A percentile compares a stretch with the other conserved stretches of the same genome.
phyloP scores from a whole-genome alignment of 2,888 invertebrate genomes.

The Luffia ferchaultella region DNA sequence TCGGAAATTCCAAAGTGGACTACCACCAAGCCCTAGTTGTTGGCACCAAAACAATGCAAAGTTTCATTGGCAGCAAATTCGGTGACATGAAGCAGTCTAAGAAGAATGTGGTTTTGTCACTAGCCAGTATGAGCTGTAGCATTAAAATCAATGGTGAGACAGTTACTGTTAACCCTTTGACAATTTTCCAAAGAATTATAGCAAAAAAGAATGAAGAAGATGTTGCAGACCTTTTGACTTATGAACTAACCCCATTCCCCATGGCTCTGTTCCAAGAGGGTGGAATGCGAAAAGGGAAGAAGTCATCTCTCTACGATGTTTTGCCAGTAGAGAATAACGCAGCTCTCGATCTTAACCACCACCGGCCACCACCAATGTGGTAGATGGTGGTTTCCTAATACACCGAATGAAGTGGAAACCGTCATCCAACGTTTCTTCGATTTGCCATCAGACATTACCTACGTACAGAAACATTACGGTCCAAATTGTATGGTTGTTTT shows the following conservation, averaged over 20 bases:
- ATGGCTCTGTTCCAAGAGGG: conserved; percentile 6
- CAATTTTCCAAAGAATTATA: conserved; percentile 15
- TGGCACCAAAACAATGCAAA: conserved; percentile 16
- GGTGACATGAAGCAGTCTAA: conserved; percentile 5
- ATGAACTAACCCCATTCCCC: conserved; percentile 15
- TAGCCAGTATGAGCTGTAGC: conserved; percentile 10
- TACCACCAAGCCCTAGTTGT: conserved; percentile 22
- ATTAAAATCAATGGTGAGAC: conserved; percentile 13
- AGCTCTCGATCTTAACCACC: conserved; percentile 8
- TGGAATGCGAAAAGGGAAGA: conserved; percentile 12
- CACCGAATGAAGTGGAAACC: conserved; percentile 5
- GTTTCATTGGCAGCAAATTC: neutral
- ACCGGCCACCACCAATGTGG: too few species aligned
- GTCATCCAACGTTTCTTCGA: conserved; percentile 6
- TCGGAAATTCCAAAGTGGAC: conserved; percentile 20
- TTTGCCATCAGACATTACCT: conserved; percentile 5
- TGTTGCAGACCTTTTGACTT: conserved; percentile 13
- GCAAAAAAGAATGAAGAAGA: conserved; percentile 12
- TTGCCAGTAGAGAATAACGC: conserved; percentile 10
- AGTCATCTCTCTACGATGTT: conserved; percentile 12
- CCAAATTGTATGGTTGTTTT: too few species aligned
- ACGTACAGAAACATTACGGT: too few species aligned
- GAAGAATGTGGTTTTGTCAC: conserved; percentile 13
- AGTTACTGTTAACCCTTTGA: conserved; percentile 11
- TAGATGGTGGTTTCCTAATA: conserved; percentile 3